Conservation (phyloP, 2,888 invertebrate species). For the Heliconius sara region DNA sequence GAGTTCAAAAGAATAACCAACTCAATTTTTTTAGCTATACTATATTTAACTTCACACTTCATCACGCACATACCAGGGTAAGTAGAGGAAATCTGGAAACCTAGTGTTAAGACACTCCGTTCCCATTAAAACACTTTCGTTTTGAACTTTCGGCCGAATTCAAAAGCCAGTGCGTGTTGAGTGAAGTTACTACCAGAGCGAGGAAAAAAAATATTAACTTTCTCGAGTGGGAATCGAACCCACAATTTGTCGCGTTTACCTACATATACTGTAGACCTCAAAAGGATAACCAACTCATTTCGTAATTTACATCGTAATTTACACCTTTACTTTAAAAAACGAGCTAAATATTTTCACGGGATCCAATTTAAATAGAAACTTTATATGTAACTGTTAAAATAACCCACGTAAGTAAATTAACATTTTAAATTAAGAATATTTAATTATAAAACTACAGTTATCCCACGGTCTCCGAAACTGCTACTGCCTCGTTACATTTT, state of each 20-base stretch:
- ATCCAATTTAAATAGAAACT: neutral
- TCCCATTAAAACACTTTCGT: neutral
- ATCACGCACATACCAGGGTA: neutral
- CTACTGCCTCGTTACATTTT: slow-evolving; percentile 2
- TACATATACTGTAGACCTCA: too few species aligned
- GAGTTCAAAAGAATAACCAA: too few species aligned
- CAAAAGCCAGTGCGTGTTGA: neutral
- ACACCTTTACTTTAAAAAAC: neutral
- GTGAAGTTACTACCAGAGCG: neutral
- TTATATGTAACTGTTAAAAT: neutral
- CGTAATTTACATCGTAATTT: neutral
- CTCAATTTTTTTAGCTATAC: too few species aligned
- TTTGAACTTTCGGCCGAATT: neutral
- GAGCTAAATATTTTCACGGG: neutral
- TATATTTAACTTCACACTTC: too few species aligned
- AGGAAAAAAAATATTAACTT: too few species aligned
- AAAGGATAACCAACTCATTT: neutral
- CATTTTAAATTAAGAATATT: slow-evolving; percentile 14
- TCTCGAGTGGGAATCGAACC: neutral
- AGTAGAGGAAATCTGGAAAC: neutral
- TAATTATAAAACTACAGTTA: slow-evolving; percentile 15
- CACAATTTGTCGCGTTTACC: too few species aligned
- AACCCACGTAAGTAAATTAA: neutral
- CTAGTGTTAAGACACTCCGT: neutral
- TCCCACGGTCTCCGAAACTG: neutral